phyloP scores from a whole-genome alignment of 2,888 invertebrate species.

The Cepaea hortensis region DNA sequence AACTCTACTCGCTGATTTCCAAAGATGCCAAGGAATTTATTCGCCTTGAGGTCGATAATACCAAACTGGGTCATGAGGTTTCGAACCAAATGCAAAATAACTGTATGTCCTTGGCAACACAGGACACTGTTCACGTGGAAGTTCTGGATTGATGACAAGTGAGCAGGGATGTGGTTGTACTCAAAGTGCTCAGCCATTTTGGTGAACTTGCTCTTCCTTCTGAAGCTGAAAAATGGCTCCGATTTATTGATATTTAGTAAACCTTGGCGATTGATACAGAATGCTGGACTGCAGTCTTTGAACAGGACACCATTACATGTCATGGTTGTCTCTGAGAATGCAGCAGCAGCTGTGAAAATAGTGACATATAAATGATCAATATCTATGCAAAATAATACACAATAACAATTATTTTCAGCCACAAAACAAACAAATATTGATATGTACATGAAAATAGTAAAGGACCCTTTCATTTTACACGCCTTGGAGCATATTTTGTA shows the following conservation, averaged over 20 bases:
- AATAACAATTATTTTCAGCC: not conserved
- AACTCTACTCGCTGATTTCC: conserved; percentile 73
- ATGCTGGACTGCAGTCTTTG: conserved; percentile 75
- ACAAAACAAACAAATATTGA: no score
- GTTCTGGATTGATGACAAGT: conserved; percentile 75
- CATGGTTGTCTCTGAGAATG: conserved; percentile 72
- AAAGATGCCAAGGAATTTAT: conserved; percentile 75
- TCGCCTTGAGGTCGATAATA: conserved; percentile 69
- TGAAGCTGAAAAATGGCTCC: conserved; percentile 73
- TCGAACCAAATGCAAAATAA: conserved; percentile 73
- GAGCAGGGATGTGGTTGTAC: conserved; percentile 76
- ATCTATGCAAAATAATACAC: not conserved
- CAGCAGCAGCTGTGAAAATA: conserved; percentile 70
- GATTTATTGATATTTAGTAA: conserved; percentile 75
- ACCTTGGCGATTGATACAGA: conserved; percentile 75
- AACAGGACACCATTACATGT: conserved; percentile 72
- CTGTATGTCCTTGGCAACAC: conserved; percentile 72
- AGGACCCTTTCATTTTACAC: no score
- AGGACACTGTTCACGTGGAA: conserved; percentile 75
- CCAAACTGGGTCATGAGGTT: conserved; percentile 75
- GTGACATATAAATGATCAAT: not conserved
- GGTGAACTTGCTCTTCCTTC: conserved; percentile 74
- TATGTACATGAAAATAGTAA: no score
- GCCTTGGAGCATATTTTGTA: no score
- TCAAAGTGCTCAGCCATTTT: conserved; percentile 77